Percentiles rank a stretch among this genome's conserved stretches.
Conservation (phyloP, 92 coral and sea anemone genomes). For the Bergia puertoricense region DNA sequence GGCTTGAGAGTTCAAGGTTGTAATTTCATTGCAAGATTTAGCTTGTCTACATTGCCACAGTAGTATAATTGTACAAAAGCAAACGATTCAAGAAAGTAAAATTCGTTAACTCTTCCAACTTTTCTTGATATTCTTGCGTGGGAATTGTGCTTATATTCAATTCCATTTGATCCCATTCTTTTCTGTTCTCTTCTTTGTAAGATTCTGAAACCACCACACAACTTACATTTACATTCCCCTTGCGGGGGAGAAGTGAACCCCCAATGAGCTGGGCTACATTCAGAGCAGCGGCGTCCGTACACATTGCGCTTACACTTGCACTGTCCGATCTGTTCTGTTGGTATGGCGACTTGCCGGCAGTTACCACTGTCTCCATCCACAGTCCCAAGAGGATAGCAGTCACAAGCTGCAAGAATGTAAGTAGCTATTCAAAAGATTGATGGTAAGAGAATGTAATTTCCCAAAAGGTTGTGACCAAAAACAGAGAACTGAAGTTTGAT, state of each 20-base stretch:
- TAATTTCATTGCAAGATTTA: too few species aligned
- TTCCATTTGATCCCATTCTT: too few species aligned
- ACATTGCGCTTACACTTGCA: slow-evolving; percentile 84
- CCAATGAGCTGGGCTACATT: slow-evolving; percentile 85
- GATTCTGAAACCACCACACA: not conserved
- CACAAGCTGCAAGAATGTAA: slow-evolving; percentile 61
- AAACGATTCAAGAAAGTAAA: too few species aligned
- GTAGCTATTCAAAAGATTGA: not conserved
- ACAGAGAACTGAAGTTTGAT: too few species aligned
- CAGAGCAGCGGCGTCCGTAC: slow-evolving; percentile 81
- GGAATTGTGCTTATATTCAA: too few species aligned
- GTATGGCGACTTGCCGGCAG: slow-evolving; percentile 64
- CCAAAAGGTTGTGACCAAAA: too few species aligned
- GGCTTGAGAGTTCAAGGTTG: too few species aligned
- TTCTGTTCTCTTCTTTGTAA: too few species aligned
- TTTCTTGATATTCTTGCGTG: too few species aligned
- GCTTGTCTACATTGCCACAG: too few species aligned
- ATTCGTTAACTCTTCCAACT: too few species aligned
- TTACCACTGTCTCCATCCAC: slow-evolving; percentile 62
- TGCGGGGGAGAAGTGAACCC: slow-evolving; percentile 76
- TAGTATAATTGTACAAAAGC: too few species aligned
- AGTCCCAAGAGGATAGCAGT: slow-evolving; percentile 82
- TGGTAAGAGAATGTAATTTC: not conserved
- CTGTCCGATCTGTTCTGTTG: slow-evolving; percentile 66
- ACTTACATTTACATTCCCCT: slow-evolving; percentile 79